Conservation (phyloP, 2,888 invertebrate genomes). For the Cerceris rybyensis region DNA sequence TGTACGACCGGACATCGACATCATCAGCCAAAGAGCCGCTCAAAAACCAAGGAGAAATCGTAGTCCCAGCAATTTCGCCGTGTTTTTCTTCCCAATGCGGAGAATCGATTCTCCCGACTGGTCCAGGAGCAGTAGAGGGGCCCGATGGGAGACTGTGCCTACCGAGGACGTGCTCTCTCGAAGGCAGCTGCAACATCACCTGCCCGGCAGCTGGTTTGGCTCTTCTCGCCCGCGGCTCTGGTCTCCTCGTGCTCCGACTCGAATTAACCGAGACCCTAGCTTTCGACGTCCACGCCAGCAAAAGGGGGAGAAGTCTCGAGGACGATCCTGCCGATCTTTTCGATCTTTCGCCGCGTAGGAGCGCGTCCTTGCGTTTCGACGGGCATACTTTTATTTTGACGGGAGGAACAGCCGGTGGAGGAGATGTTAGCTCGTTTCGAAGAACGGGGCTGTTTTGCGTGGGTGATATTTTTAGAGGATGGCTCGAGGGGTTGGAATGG, state of each 20-base stretch:
- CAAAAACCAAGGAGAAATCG: background rate
- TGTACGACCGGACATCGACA: no score
- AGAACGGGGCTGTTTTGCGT: no score
- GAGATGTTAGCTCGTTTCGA: no score
- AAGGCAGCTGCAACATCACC: slow-evolving; percentile 55
- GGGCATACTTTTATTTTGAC: no score
- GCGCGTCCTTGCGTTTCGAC: slow-evolving; percentile 8
- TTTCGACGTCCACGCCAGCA: background rate
- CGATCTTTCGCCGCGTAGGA: slow-evolving; percentile 5
- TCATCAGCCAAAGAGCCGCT: no score
- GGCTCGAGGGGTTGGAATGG: no score
- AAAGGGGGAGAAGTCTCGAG: no score
- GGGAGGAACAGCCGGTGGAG: no score
- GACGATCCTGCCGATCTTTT: background rate
- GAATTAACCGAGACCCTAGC: background rate
- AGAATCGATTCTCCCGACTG: slow-evolving; percentile 46
- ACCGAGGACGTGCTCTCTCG: slow-evolving; percentile 45
- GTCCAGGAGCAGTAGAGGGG: slow-evolving; percentile 44
- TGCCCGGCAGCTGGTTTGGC: slow-evolving; percentile 55
- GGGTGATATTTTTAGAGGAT: no score
- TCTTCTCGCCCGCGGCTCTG: slow-evolving; percentile 36
- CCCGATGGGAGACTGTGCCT: slow-evolving; percentile 51
- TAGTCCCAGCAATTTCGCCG: slow-evolving; percentile 4
- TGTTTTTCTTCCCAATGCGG: slow-evolving; percentile 12
- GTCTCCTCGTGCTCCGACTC: slow-evolving; percentile 9